Evolutionary conservation across 2,113 vertebrate species (phyloP).

Genomic region (Silurus asotus): DNA sequence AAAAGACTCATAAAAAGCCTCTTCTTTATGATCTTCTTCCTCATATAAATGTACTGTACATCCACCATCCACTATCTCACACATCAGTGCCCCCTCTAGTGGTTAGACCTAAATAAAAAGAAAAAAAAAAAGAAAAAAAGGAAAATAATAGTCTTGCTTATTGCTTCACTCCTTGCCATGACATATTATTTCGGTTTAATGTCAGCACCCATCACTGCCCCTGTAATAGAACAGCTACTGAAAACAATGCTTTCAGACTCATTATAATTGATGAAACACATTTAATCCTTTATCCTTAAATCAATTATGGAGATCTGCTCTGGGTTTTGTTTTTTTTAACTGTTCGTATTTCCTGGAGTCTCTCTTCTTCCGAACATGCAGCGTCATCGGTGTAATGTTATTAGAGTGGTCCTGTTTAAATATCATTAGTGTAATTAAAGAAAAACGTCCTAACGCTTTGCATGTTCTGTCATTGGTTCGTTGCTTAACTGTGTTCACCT

Average conservation of each 20-base stretch:
- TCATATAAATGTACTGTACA: background rate
- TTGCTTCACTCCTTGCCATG: background rate
- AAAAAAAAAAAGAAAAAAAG: background rate
- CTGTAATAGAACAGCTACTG: background rate
- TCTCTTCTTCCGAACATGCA: background rate
- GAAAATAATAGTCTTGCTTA: background rate
- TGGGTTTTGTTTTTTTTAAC: background rate
- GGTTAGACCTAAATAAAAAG: background rate
- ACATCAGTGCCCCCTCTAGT: constrained; percentile 19
- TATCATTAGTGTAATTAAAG: too few species aligned
- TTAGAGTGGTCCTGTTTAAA: background rate
- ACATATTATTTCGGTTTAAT: background rate
- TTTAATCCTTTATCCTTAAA: background rate
- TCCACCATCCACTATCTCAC: background rate
- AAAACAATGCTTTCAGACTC: background rate
- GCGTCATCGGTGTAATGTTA: background rate
- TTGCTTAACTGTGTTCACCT: too few species aligned
- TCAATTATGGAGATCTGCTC: background rate
- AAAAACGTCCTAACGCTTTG: too few species aligned
- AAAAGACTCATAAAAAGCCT: background rate
- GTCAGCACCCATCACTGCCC: background rate
- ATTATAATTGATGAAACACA: background rate
- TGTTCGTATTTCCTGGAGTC: background rate
- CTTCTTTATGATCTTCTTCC: background rate
- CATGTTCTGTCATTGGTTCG: too few species aligned